phyloP scores from a whole-genome alignment of 2,888 invertebrate genomes.

The Parnassius apollo region DNA sequence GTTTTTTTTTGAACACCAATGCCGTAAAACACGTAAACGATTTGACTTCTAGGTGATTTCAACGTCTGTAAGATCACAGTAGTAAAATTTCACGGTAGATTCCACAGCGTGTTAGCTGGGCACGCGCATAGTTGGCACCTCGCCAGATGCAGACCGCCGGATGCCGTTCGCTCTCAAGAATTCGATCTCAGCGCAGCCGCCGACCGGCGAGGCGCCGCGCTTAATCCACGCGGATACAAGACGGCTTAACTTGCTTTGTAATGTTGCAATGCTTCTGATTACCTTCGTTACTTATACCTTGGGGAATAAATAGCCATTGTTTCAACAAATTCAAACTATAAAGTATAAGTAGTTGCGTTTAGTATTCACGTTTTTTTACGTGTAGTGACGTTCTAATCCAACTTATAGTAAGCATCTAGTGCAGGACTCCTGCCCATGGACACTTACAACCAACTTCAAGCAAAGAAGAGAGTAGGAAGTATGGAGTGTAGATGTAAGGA shows the following conservation, averaged over 20 bases:
- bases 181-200: slow-evolving; percentile 33
- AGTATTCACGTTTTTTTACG: too few relatives aligned
- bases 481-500: too few relatives aligned
- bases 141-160: slow-evolving; percentile 67
- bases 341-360: too few relatives aligned
- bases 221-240: slow-evolving; percentile 21
- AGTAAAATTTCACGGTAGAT: slow-evolving; percentile 54
- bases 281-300: too few relatives aligned
- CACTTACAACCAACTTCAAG: too few relatives aligned
- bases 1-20: slow-evolving; percentile 28
- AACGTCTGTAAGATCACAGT: slow-evolving; percentile 43
- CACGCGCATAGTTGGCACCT: slow-evolving; percentile 47
- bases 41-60: slow-evolving; percentile 41
- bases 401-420: too few relatives aligned
- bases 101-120: slow-evolving; percentile 51
- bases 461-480: too few relatives aligned
- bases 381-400: too few relatives aligned
- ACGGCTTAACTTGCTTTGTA: slow-evolving; percentile 21
- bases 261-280: slow-evolving; percentile 13
- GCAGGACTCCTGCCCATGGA: too few relatives aligned
- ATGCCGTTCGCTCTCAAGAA: slow-evolving; percentile 49
- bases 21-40: slow-evolving; percentile 35
- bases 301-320: too few relatives aligned
- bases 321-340: too few relatives aligned
- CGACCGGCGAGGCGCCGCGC: slow-evolving; percentile 26